These are phyloP conservation scores for Ploceus nigricollis DNA, from an alignment of 2,113 vertebrate species.

Conservation along the genomic window DNA sequence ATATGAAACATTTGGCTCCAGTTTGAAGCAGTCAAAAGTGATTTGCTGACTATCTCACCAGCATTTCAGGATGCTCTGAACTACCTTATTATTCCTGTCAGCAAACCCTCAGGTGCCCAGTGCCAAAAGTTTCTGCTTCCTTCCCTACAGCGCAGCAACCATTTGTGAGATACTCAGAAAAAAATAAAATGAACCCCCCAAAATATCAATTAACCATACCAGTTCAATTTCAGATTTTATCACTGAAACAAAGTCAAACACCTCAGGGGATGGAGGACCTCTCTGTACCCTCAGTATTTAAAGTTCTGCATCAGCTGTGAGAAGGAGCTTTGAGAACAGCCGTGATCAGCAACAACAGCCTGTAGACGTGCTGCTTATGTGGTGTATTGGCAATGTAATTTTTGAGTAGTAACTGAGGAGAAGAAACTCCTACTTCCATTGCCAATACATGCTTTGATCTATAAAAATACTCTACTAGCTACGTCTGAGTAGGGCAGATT, in stretches of 20 bases:
- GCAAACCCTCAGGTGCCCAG: background rate
- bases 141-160: background rate
- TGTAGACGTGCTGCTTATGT: background rate
- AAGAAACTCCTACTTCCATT: background rate
- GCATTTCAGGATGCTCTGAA: background rate
- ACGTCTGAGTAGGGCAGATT: background rate
- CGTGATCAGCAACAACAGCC: background rate
- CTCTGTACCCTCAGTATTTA: background rate
- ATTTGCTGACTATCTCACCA: slow-evolving; percentile 20
- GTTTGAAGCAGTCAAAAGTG: background rate
- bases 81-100: slow-evolving; percentile 3
- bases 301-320: background rate
- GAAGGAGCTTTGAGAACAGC: background rate
- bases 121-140: background rate
- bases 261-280: background rate
- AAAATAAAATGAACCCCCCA: background rate
- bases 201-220: background rate
- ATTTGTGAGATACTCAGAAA: background rate
- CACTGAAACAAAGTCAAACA: background rate
- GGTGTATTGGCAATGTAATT: background rate
- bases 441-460: background rate
- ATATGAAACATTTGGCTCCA: slow-evolving; percentile 44
- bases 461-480: background rate
- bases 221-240: background rate
- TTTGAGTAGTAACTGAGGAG: background rate